phyloP scores from a whole-genome alignment of 2,113 vertebrate genomes.

The Muntiacus reevesi region DNA sequence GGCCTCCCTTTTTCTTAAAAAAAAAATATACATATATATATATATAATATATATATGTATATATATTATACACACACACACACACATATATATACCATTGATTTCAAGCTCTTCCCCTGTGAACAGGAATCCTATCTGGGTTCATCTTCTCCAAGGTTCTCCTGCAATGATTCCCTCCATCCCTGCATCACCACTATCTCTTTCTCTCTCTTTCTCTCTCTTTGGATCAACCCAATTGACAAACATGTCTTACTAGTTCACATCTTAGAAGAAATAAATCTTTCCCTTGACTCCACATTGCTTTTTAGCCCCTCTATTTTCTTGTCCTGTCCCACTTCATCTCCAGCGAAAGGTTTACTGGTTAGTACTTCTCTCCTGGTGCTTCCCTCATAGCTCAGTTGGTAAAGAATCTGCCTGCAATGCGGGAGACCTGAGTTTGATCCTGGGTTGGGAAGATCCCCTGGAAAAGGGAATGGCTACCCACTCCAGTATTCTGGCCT shows the following conservation, averaged over 20 bases:
- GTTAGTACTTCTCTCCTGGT: neutral
- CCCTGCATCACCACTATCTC: neutral
- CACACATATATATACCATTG: too few relatives aligned
- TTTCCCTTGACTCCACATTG: neutral
- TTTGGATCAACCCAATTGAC: neutral
- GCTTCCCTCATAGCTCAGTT: neutral
- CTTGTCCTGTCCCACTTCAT: neutral
- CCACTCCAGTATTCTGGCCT: neutral
- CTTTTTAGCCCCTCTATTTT: neutral
- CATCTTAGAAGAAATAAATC: neutral
- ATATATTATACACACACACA: too few relatives aligned
- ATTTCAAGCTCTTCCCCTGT: neutral
- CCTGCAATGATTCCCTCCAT: neutral
- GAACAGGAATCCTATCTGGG: neutral
- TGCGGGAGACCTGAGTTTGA: neutral
- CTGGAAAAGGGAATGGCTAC: neutral
- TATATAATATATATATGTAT: too few relatives aligned
- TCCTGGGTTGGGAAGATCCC: neutral
- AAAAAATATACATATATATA: rapidly evolving
- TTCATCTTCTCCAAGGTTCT: neutral
- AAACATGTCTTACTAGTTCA: neutral
- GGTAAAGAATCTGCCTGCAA: neutral
- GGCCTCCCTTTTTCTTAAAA: neutral
- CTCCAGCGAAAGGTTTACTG: neutral
- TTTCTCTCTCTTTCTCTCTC: neutral